A percentile compares a stretch with the other conserved stretches of the same genome.
Evolutionary conservation across 2,797 vertebrate genomes (phyloP).

Genomic region (Eleutherodactylus coqui): DNA sequence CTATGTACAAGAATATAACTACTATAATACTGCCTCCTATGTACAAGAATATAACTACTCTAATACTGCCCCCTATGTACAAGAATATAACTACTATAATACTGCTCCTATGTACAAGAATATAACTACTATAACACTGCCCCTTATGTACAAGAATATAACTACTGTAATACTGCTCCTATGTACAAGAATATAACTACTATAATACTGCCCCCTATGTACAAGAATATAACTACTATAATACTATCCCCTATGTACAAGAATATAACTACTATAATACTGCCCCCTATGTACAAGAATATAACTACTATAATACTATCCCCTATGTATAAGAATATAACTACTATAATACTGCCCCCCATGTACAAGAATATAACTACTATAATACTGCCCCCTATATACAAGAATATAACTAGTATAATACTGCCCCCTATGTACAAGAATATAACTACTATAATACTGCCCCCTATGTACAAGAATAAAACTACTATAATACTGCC

Average conservation of each 20-base stretch:
- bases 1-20: slow-evolving; percentile 20
- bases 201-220: slow-evolving; percentile 2
- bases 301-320: slow-evolving; percentile 11
- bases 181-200: slow-evolving; percentile 1
- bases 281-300: not conserved
- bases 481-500: slow-evolving; percentile 4
- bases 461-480: not conserved
- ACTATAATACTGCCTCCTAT: slow-evolving; percentile 16
- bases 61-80: slow-evolving; percentile 17
- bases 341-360: not conserved
- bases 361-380: slow-evolving; percentile 14
- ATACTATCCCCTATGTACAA: not conserved
- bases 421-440: slow-evolving; percentile 3
- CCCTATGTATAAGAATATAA: slow-evolving; percentile 3
- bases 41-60: slow-evolving; percentile 18
- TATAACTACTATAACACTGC: slow-evolving; percentile 28
- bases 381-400: not conserved
- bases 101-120: slow-evolving; percentile 2
- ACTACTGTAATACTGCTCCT: slow-evolving; percentile 18
- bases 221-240: slow-evolving; percentile 16
- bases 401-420: slow-evolving; percentile 14
- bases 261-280: slow-evolving; percentile 2
- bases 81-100: slow-evolving; percentile 27
- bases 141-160: not conserved
- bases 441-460: slow-evolving; percentile 14